Percentiles rank a stretch among this genome's conserved stretches.
Evolutionary conservation across 2,113 vertebrate species (phyloP).

Genomic region (Peromyscus polionotus): DNA sequence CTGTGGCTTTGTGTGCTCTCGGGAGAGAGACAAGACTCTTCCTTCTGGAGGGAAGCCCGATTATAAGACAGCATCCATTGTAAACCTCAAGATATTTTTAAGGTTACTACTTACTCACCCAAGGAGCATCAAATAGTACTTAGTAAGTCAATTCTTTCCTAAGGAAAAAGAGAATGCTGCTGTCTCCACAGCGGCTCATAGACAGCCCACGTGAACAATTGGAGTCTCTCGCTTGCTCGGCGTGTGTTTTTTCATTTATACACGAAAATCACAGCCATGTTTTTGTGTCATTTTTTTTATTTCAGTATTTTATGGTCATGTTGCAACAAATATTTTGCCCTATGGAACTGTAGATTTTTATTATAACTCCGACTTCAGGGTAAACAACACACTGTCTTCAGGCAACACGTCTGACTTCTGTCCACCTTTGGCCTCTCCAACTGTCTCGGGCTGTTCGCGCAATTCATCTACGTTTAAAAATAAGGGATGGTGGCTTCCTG

Average conservation of each 20-base stretch:
- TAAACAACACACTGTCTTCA: constrained; percentile 19
- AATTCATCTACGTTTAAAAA: not conserved
- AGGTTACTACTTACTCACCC: not conserved
- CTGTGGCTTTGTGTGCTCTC: not conserved
- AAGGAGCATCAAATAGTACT: not conserved
- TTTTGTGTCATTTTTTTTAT: not conserved
- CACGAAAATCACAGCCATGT: constrained; percentile 18
- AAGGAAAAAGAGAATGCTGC: not conserved
- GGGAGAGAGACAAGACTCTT: not conserved
- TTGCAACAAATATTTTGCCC: constrained; percentile 56
- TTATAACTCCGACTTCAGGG: not conserved
- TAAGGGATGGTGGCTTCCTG: not conserved
- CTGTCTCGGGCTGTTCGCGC: constrained; percentile 30
- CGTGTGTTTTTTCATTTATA: constrained; percentile 33
- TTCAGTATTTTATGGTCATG: constrained; percentile 21
- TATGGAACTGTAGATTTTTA: constrained; percentile 18
- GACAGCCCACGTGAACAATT: not conserved
- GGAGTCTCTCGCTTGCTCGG: not conserved
- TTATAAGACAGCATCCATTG: not conserved
- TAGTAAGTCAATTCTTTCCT: not conserved
- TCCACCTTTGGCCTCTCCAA: constrained; percentile 45
- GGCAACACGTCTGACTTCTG: not conserved
- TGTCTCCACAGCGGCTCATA: not conserved
- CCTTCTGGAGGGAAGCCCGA: not conserved
- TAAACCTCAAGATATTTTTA: not conserved